Evolutionary conservation across 2,113 vertebrate species (phyloP), one percentile per base, ranked within the genome.

Genomic region (Cranoglanis bouderius): DNA sequence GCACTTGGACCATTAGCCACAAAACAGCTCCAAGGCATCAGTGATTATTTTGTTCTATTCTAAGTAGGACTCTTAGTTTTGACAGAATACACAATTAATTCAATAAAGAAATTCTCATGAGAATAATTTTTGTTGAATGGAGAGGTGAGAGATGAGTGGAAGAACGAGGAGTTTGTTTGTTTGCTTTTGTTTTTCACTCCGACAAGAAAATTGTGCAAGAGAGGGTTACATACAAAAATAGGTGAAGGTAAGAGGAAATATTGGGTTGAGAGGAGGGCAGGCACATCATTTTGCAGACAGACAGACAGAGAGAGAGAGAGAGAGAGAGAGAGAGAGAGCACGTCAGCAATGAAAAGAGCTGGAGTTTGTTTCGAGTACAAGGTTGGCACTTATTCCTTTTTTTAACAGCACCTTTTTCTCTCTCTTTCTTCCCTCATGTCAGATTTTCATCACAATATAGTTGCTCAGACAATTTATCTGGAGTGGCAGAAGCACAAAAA

Each of bases 381-480:
- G 94, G 94, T 98, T 97, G 97, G 97, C 97, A 89, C 84, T 95
- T 96, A 96, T 93, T 93, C 93, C 90, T 77, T 77, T 74, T 95
- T 85, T 77, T 46, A 21, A 53, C 24, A 3, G 24, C 77, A 49
- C 90, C 82, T 77, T 74, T 89, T 87, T 82, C 77, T 87, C 89
- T 95, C 94, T 53, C 78, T 53, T 82, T 78, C 82, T 18, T 40
- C 63, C 92, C 87, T 94, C 93, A 93, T 95, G 96, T 96, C 95
- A 96, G 95, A 96, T 97, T 96, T 97, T 97, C 95, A 95, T 97
- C 96, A 96, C 90, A 92, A 95, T 95, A 94, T 91, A 95, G 94
- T 95, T 93, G 88, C 96, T 97, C 96, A 94, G 96, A 97, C 96
- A 95, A 96, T 97, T 97, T 97, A 96, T 97, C 96, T 96, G 96